Percentiles rank a stretch among this genome's conserved stretches.
These are phyloP conservation scores for Cryptus armator DNA, from an alignment of 2,888 invertebrate genomes.

Conservation along the genomic window DNA sequence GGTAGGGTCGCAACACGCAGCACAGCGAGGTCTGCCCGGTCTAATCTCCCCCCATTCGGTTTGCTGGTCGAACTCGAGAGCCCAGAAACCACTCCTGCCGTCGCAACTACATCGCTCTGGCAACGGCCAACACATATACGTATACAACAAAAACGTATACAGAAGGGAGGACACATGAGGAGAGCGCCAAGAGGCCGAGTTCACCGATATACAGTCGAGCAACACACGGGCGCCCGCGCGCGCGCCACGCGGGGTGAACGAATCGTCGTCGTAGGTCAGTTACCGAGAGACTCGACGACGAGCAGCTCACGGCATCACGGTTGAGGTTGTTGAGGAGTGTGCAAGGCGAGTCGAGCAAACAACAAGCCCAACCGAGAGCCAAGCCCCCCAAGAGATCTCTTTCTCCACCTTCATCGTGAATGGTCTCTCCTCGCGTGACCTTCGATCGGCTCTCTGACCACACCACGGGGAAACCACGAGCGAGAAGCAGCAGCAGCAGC, in stretches of 20 bases:
- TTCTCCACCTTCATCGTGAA: constrained; percentile 62
- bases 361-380: constrained; percentile 43
- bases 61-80: background rate
- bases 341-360: constrained; percentile 46
- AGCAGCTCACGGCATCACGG: constrained; percentile 59
- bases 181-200: constrained; percentile 11
- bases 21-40: background rate
- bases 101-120: constrained; percentile 20
- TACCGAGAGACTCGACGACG: constrained; percentile 70
- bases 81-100: constrained; percentile 23
- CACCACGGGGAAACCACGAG: constrained; percentile 15
- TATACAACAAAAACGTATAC: background rate
- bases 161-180: background rate
- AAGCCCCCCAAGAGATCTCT: constrained; percentile 37
- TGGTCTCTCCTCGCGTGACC: constrained; percentile 63
- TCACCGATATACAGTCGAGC: constrained; percentile 34
- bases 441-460: constrained; percentile 61
- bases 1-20: constrained; percentile 31
- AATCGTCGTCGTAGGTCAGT: constrained; percentile 75
- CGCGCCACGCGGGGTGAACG: constrained; percentile 69
- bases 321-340: constrained; percentile 35
- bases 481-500: constrained; percentile 18
- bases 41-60: constrained; percentile 41
- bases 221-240: constrained; percentile 19
- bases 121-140: background rate